Conservation (phyloP, 2,888 invertebrate genomes). For the Deroplatys truncata region DNA sequence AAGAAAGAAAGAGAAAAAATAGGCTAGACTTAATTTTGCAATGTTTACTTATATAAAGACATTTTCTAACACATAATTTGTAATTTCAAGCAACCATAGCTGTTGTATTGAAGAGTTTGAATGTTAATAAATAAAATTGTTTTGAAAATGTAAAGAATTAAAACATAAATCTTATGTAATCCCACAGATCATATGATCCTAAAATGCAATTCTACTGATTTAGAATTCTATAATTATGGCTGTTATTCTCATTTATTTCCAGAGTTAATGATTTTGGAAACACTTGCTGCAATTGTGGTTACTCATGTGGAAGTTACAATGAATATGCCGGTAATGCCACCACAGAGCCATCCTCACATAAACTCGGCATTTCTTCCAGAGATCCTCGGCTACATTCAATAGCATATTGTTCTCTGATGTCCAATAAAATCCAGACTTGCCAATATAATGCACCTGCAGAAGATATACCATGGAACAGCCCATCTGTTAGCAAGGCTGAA, state of each 20-base stretch:
- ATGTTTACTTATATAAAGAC: too few relatives aligned
- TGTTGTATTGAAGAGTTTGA: too few relatives aligned
- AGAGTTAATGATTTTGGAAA: neutral
- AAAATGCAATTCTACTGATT: neutral
- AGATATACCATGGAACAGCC: neutral
- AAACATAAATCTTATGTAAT: too few relatives aligned
- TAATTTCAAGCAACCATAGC: too few relatives aligned
- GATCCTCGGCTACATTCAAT: neutral
- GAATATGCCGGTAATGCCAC: neutral
- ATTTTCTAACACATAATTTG: too few relatives aligned
- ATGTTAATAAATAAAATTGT: too few relatives aligned
- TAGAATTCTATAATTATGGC: neutral
- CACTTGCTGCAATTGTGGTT: neutral
- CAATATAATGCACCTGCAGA: neutral
- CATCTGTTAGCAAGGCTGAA: neutral
- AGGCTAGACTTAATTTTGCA: too few relatives aligned
- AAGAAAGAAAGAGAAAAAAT: too few relatives aligned
- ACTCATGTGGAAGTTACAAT: neutral
- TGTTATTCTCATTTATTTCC: neutral
- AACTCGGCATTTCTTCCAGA: neutral
- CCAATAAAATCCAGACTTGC: neutral
- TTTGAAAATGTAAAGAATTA: too few relatives aligned
- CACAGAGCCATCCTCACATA: neutral
- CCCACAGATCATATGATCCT: too few relatives aligned
- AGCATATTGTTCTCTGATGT: neutral